Evolutionary conservation across 53 echinoderm and acorn worm species (phyloP).

Genomic region (Mesocentrotus franciscanus): DNA sequence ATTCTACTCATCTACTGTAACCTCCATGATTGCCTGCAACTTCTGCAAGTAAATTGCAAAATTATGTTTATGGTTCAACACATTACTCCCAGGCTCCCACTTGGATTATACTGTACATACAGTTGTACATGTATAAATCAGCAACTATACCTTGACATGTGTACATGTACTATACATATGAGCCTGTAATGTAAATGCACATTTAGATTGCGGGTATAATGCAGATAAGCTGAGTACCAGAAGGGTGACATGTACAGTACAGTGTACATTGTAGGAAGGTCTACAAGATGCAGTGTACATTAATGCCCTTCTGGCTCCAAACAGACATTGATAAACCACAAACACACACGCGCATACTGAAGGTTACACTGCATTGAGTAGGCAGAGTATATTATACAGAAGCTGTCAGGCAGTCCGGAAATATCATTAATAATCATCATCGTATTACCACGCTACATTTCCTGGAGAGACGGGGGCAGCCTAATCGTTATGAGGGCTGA

Average conservation of each 20-base stretch:
- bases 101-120: neutral
- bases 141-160: too few relatives aligned
- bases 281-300: too few relatives aligned
- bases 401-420: constrained; percentile 58
- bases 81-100: neutral
- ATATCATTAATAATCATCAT: constrained; percentile 67
- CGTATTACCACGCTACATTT: constrained; percentile 55
- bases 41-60: neutral
- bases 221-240: neutral
- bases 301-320: too few relatives aligned
- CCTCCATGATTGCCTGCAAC: neutral
- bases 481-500: constrained; percentile 41
- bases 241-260: too few relatives aligned
- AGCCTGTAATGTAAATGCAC: neutral
- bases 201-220: neutral
- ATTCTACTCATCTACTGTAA: too few relatives aligned
- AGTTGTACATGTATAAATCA: too few relatives aligned
- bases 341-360: neutral
- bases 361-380: neutral
- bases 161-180: too few relatives aligned
- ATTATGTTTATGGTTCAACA: neutral
- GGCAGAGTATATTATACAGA: neutral
- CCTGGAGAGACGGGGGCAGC: constrained; percentile 54
- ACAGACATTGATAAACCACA: neutral
- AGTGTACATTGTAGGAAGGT: too few relatives aligned